Evolutionary conservation across 2,888 invertebrate genomes (phyloP), one percentile per base, ranked within the genome.

Genomic region (Dolichomitus sp.): DNA sequence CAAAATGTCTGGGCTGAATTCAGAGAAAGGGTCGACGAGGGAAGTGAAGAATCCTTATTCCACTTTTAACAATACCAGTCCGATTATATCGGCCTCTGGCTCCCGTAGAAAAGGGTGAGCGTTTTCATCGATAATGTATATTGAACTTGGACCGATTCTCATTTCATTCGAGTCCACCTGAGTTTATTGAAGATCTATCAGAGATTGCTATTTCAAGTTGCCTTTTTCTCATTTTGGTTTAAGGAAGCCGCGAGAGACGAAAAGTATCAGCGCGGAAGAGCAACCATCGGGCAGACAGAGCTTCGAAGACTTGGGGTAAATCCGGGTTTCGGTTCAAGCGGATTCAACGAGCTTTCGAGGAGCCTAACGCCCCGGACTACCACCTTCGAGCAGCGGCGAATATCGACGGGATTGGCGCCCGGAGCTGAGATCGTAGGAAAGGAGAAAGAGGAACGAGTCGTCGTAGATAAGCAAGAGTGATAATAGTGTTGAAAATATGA

Each of bases 191-290:
- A 27, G 54, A n/a, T 52, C 23, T 14, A 42, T 65, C 23, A 11
- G 33, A 12, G 11, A 69, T 69, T 54, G 40, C 17, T 42, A 23
- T 68, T 17, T 33, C 54, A 27, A 54, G 23, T 40, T 12, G 33
- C 48, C 12, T 12, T 50, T 12, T 69, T 30, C 52, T 69, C 17
- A 7, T 59, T 74, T 61, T 80, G 61, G 23, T 80, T 80, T 12
- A 69, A 80, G 80, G 63, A 45, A 65, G 12, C 19, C 54, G 4
- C 12, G 14, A n/a, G 30, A 37, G 54, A 57, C 7, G 33, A 42
- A 42, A 27, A 57, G 52, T 11, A 50, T 11, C 19, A 33, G 4
- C 68, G 19, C 5, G 4, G 50, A 14, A n/a, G 19, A 45, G 66
- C 48, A 48, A n/a, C 63, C 14, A 27, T 7, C 6, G 63, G 63